Evolutionary conservation across 2,888 invertebrate genomes (phyloP).

Genomic region (Scelioninae gen. 1): DNA sequence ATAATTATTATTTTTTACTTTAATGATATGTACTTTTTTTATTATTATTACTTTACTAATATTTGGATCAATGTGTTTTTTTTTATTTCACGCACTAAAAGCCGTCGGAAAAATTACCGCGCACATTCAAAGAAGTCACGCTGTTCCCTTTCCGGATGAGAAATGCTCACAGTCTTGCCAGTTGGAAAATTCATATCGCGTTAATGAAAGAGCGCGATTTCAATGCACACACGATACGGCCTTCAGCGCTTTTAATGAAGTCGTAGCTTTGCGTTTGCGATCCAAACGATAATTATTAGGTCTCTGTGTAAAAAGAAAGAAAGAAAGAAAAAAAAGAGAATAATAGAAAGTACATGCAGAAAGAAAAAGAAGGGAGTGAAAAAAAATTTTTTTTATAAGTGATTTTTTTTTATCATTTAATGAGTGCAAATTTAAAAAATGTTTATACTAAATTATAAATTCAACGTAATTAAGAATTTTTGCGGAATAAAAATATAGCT

Average conservation of each 20-base stretch:
- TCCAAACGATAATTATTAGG: slow-evolving; percentile 55
- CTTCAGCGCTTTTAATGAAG: slow-evolving; percentile 58
- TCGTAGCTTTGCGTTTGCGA: slow-evolving; percentile 58
- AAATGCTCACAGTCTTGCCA: slow-evolving; percentile 34
- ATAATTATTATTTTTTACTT: too few relatives aligned
- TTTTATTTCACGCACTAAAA: too few relatives aligned
- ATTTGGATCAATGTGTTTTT: too few relatives aligned
- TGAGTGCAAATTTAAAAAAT: slow-evolving; percentile 32
- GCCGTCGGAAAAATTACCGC: neutral
- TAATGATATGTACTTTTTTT: too few relatives aligned
- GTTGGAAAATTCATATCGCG: slow-evolving; percentile 66
- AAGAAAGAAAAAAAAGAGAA: neutral
- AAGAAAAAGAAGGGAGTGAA: too few relatives aligned
- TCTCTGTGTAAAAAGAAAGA: slow-evolving; percentile 9
- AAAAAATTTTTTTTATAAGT: too few relatives aligned
- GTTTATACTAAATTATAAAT: too few relatives aligned
- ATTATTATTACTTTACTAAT: too few relatives aligned
- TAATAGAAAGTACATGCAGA: too few relatives aligned
- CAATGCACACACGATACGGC: slow-evolving; percentile 58
- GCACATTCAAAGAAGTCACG: slow-evolving; percentile 26
- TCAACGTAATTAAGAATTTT: neutral
- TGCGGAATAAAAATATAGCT: neutral
- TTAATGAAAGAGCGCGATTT: slow-evolving; percentile 68
- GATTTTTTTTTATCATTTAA: too few relatives aligned
- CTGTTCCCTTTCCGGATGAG: slow-evolving; percentile 47